Base-by-base conservation (phyloP, 2,888 invertebrate genomes). In the Heliconius sara region DNA sequence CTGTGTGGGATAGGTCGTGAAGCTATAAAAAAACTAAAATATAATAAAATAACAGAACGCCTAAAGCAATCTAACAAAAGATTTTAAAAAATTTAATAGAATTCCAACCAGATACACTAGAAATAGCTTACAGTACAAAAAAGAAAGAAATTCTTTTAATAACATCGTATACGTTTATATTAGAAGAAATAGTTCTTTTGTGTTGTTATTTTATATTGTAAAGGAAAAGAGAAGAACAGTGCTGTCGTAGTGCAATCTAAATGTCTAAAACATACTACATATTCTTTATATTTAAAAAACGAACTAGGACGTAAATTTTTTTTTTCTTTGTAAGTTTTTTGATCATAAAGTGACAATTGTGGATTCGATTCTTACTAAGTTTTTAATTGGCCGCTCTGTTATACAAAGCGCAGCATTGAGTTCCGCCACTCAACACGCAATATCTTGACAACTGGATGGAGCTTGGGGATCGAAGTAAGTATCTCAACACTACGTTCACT, bases 151-250 rank as follows among this genome's bases (percentile, higher is more conserved):
- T 43, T 68, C 39, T 39, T 68, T 39, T 43, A 25, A 43, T 68
- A 43, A 27, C 27, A 65, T 65, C 27, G 68, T 68, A 25, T n/a
- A 39, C n/a, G 39, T 43, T 39, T 43, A 39, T 68, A 43, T 39
- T 43, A 68, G 43, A 68, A 68, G 34, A 12, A 34, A 39, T 4
- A 34, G 68, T 68, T 65, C n/a, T 43, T 68, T 43, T n/a, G n/a
- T 68, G n/a, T 68, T 68, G 68, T 68, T 34, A 39, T 68, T 67
- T 30, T 39, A 68, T 39, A 68, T 68, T 68, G 68, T 43, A 68
- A 68, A 68, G 68, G 25, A 43, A n/a, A 68, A n/a, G n/a, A 43
- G 68, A 43, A 68, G 39, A 12, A 68, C n/a, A 43, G n/a, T 7
- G n/a, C n/a, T 43, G 68, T 68, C 68, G n/a, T 39, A 39, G 5